phyloP scores from a whole-genome alignment of 1,140 invertebrate species.

The Cardiocondyla obscurior region DNA sequence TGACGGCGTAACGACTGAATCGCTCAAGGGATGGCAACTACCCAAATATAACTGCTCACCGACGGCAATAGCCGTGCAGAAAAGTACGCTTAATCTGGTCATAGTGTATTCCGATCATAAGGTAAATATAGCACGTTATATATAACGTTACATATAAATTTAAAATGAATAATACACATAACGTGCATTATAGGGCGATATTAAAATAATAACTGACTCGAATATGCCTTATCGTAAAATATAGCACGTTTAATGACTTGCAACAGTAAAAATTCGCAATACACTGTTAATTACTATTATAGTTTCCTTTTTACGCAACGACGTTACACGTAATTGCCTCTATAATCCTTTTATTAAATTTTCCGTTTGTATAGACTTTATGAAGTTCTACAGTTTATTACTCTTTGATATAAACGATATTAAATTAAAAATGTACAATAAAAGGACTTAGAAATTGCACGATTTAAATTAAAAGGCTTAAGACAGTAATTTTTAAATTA shows the following conservation, averaged over 20 bases:
- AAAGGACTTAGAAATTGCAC: not conserved
- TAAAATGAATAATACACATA: not conserved
- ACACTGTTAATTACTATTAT: not conserved
- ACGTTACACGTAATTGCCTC: slow-evolving; percentile 14
- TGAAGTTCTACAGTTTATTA: slow-evolving; percentile 9
- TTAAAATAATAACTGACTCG: not conserved
- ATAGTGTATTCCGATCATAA: slow-evolving; percentile 90
- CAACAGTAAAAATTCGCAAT: slow-evolving; percentile 1
- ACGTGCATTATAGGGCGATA: not conserved
- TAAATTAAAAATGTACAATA: not conserved
- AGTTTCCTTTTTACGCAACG: not conserved
- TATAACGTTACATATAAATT: too few relatives aligned
- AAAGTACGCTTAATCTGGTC: slow-evolving; percentile 84
- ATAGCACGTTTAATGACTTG: not conserved
- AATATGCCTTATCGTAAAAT: slow-evolving; percentile 4
- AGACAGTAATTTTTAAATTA: not conserved
- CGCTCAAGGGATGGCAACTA: slow-evolving; percentile 84
- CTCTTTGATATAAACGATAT: not conserved
- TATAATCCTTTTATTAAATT: slow-evolving; percentile 26
- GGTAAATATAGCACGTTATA: slow-evolving; percentile 80
- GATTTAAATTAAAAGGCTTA: slow-evolving; percentile 4
- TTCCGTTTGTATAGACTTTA: slow-evolving; percentile 5
- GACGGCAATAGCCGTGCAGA: slow-evolving; percentile 87
- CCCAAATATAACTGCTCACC: slow-evolving; percentile 87
- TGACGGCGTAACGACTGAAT: slow-evolving; percentile 69